Percentiles rank a stretch among this genome's conserved stretches.
These are phyloP conservation scores for Crocallis elinguaria DNA, from an alignment of 2,888 invertebrate genomes.

Conservation along the genomic window DNA sequence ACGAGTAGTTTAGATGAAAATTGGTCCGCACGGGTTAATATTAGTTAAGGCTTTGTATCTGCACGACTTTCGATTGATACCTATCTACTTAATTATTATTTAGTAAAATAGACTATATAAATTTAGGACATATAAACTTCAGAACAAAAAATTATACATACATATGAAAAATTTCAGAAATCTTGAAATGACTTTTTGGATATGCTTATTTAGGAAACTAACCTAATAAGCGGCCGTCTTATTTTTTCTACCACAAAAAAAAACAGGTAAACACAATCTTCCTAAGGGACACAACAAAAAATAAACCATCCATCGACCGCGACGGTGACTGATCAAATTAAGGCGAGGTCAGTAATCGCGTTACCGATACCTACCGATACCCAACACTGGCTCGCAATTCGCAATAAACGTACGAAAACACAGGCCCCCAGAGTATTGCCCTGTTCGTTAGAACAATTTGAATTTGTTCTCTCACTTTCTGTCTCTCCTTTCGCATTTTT, in stretches of 20 bases:
- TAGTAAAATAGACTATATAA: no score
- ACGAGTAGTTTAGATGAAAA: no score
- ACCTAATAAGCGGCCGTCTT: background rate
- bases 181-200: no score
- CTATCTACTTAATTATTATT: no score
- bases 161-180: no score
- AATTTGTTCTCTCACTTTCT: conserved; percentile 44
- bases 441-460: conserved; percentile 79
- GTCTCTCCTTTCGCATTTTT: conserved; percentile 18
- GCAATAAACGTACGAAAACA: conserved; percentile 76
- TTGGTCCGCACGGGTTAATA: no score
- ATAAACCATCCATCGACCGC: conserved; percentile 62
- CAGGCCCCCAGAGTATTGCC: conserved; percentile 76
- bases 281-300: conserved; percentile 57
- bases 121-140: no score
- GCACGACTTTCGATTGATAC: no score
- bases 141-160: no score
- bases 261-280: conserved; percentile 61
- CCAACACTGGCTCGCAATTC: conserved; percentile 75
- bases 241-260: conserved; percentile 30
- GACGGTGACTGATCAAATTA: conserved; percentile 76
- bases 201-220: no score
- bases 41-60: no score
- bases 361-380: conserved; percentile 76
- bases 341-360: conserved; percentile 81